Percentiles rank a stretch among this genome's conserved stretches.
Evolutionary conservation across 2,113 vertebrate species (phyloP).

Genomic region (Barbus barbus): DNA sequence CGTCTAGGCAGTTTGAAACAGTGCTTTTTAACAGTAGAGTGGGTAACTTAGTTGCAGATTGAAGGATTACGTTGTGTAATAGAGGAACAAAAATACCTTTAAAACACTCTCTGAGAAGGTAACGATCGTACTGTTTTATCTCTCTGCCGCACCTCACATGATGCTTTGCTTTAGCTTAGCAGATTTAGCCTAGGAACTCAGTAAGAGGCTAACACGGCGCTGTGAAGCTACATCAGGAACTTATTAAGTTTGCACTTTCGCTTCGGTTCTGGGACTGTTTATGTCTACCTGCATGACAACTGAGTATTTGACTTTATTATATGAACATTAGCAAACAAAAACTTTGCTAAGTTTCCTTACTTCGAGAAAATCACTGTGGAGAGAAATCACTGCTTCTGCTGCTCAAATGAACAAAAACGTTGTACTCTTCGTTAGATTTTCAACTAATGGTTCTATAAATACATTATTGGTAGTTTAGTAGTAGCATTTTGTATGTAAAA

Average conservation of each 20-base stretch:
- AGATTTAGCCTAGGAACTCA: background rate
- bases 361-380: background rate
- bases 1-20: constrained; percentile 68
- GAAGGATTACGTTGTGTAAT: background rate
- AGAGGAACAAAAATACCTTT: background rate
- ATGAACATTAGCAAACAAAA: background rate
- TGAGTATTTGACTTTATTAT: background rate
- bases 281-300: background rate
- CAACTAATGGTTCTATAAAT: background rate
- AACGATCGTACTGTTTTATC: background rate
- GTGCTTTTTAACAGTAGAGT: constrained; percentile 18
- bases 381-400: constrained; percentile 3
- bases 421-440: background rate
- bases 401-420: background rate
- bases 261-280: background rate
- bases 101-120: background rate
- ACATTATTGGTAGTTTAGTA: background rate
- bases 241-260: background rate
- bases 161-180: no score
- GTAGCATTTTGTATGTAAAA: background rate
- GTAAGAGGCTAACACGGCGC: background rate
- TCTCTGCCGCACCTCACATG: background rate
- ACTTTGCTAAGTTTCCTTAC: no score
- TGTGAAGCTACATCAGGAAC: constrained; percentile 9
- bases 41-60: background rate